These are phyloP conservation scores for Stenichneumon culpator DNA, from an alignment of 2,888 invertebrate genomes.

Conservation along the genomic window DNA sequence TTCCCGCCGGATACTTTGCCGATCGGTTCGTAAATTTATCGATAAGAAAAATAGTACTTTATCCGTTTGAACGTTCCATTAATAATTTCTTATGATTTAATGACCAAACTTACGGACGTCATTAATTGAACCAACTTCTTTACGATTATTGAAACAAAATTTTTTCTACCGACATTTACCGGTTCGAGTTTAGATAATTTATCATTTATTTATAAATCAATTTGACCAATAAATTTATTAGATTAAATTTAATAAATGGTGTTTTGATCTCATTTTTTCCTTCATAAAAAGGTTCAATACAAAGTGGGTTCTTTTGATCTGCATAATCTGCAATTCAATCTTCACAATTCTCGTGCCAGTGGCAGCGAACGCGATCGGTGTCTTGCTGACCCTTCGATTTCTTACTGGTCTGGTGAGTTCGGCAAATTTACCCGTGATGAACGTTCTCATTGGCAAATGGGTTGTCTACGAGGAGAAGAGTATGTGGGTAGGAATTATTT, in stretches of 20 bases:
- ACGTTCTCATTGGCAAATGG: conserved; percentile 83
- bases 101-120: background rate
- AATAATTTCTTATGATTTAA: background rate
- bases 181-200: no score
- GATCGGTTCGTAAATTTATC: conserved; percentile 78
- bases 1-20: conserved; percentile 82
- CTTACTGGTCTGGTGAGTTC: conserved; percentile 80
- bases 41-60: background rate
- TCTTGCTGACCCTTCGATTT: conserved; percentile 78
- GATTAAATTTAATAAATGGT: background rate
- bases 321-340: conserved; percentile 78
- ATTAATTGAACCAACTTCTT: no score
- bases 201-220: background rate
- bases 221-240: background rate
- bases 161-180: no score
- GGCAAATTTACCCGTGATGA: conserved; percentile 82
- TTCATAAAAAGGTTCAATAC: conserved; percentile 79
- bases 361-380: conserved; percentile 68
- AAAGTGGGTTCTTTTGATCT: conserved; percentile 79
- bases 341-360: conserved; percentile 80
- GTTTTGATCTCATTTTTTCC: conserved; percentile 26
- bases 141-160: no score
- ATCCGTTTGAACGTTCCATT: background rate
- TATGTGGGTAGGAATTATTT: conserved; percentile 82
- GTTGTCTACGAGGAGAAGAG: conserved; percentile 83